phyloP scores from a whole-genome alignment of 2,797 vertebrate species.

The Parotocinclus haroldoi region DNA sequence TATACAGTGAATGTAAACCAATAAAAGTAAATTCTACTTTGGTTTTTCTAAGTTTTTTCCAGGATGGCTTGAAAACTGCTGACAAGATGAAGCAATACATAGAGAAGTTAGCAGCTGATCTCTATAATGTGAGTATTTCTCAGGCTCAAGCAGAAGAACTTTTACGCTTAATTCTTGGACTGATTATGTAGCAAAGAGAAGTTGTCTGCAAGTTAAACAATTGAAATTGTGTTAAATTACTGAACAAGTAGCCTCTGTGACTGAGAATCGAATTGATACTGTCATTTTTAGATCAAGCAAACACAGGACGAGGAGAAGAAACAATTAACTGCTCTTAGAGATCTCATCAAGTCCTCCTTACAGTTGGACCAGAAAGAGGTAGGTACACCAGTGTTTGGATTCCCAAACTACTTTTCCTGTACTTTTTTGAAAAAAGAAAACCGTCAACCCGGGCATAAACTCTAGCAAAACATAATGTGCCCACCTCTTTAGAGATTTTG shows the following conservation, averaged over 20 bases:
- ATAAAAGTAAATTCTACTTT: no score
- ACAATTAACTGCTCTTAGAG: constrained; percentile 81
- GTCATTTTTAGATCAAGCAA: constrained; percentile 78
- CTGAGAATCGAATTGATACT: neutral
- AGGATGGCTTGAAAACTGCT: constrained; percentile 87
- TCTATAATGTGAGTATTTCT: constrained; percentile 81
- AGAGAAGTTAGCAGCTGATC: constrained; percentile 83
- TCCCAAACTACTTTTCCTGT: constrained; percentile 1
- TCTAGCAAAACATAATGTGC: neutral
- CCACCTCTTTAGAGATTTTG: neutral
- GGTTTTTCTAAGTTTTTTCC: constrained; percentile 76
- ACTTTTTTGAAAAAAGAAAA: neutral
- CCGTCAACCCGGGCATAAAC: no score
- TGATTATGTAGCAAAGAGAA: neutral
- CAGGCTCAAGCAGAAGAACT: no score
- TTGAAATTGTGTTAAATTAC: neutral
- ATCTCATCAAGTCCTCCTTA: constrained; percentile 84
- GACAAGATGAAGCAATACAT: constrained; percentile 88
- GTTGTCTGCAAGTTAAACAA: no score
- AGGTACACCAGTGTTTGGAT: constrained; percentile 40
- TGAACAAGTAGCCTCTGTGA: neutral
- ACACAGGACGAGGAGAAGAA: constrained; percentile 90
- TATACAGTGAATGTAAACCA: no score
- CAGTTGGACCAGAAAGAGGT: constrained; percentile 88
- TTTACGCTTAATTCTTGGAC: no score